phyloP scores from a whole-genome alignment of 2,888 invertebrate species.

The Steinernema carpocapsae region DNA sequence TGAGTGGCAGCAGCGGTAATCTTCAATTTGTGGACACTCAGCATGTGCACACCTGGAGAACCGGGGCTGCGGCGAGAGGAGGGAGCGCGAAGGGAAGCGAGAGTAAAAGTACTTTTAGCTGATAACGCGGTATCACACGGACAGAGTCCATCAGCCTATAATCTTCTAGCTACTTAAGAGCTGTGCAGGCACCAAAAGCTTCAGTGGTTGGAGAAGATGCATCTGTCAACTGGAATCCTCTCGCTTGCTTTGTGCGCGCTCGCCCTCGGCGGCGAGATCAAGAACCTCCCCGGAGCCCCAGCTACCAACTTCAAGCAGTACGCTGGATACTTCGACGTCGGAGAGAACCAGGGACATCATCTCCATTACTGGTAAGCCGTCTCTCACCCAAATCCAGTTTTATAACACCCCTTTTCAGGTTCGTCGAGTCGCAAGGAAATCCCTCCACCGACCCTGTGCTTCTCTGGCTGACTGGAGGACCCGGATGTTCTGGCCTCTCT shows the following conservation, averaged over 20 bases:
- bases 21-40: constrained; percentile 19
- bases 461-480: constrained; percentile 70
- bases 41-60: constrained; percentile 5
- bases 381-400: not conserved
- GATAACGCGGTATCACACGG: constrained; percentile 15
- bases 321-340: constrained; percentile 69
- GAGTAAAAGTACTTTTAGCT: constrained; percentile 23
- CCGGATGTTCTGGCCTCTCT: constrained; percentile 59
- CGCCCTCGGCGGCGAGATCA: constrained; percentile 28
- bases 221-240: not conserved
- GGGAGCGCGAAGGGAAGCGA: not conserved
- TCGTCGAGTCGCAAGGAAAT: constrained; percentile 64
- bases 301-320: constrained; percentile 70
- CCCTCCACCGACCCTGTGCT: constrained; percentile 70
- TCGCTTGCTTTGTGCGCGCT: constrained; percentile 6
- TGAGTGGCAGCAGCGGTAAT: constrained; percentile 14
- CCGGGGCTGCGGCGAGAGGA: too few species aligned
- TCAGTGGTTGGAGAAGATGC: constrained; percentile 1
- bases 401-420: constrained; percentile 46
- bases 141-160: constrained; percentile 3
- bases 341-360: constrained; percentile 55
- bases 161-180: constrained; percentile 21
- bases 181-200: too few species aligned
- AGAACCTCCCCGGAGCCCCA: constrained; percentile 52
- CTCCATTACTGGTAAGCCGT: constrained; percentile 71